phyloP scores from a whole-genome alignment of 2,888 invertebrate genomes.

The Hetaerina titia region DNA sequence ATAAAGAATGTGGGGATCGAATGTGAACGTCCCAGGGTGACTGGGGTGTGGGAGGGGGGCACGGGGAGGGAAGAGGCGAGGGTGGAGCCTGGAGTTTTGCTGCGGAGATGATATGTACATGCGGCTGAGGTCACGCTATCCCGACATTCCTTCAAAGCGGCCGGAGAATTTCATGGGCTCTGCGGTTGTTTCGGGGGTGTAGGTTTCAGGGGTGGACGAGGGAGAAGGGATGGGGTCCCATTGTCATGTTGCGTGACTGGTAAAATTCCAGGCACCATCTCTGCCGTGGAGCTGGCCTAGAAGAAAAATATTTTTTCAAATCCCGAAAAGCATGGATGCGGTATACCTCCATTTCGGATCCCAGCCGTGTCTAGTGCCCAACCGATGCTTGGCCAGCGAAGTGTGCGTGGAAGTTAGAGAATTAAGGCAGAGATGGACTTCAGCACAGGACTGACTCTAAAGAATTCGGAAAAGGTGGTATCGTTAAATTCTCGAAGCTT shows the following conservation, averaged over 20 bases:
- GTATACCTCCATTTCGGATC: no score
- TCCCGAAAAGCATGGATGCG: background rate
- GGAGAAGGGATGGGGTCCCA: background rate
- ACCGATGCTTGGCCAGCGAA: no score
- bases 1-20: background rate
- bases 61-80: conserved; percentile 51
- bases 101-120: conserved; percentile 73
- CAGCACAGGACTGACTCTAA: no score
- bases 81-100: conserved; percentile 64
- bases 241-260: conserved; percentile 43
- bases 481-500: no score
- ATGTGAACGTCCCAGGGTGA: conserved; percentile 72
- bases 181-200: background rate
- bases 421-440: no score
- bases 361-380: no score
- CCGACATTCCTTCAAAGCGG: conserved; percentile 13
- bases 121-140: conserved; percentile 42
- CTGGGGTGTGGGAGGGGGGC: conserved; percentile 68
- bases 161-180: background rate
- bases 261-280: background rate
- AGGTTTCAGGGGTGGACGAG: background rate
- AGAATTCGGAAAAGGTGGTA: no score
- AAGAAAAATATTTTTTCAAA: background rate
- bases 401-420: no score
- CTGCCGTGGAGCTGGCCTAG: background rate